A percentile compares a stretch with the other conserved stretches of the same genome.
These are phyloP conservation scores for Artibeus lituratus DNA, from an alignment of 2,797 vertebrate genomes.

Conservation along the genomic window DNA sequence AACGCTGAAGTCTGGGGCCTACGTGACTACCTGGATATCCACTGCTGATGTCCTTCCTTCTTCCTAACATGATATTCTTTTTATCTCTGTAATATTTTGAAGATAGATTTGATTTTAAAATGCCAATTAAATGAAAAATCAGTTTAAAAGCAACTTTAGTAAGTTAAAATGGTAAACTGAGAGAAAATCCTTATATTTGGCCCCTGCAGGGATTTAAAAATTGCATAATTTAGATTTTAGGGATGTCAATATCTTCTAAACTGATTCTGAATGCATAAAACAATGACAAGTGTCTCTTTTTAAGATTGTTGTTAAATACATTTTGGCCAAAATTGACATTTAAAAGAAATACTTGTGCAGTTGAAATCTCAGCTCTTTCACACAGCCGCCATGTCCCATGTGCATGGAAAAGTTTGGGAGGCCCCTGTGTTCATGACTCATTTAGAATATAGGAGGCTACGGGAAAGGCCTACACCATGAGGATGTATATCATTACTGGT, in stretches of 20 bases:
- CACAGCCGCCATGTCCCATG: fast-evolving
- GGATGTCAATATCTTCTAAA: neutral
- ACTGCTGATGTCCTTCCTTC: neutral
- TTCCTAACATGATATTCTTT: neutral
- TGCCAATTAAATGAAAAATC: neutral
- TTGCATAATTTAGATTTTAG: neutral
- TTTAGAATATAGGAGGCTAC: neutral
- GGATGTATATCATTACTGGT: neutral
- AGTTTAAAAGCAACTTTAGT: neutral
- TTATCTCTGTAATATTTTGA: neutral
- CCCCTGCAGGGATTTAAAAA: neutral
- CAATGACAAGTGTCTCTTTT: neutral
- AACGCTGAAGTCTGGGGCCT: neutral
- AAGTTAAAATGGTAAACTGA: neutral
- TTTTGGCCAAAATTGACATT: neutral
- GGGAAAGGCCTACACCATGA: neutral
- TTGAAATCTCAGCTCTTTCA: neutral
- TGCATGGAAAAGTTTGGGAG: neutral
- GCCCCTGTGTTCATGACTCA: neutral
- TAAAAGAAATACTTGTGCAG: neutral
- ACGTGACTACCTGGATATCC: fast-evolving
- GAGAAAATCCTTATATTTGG: neutral
- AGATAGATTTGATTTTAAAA: neutral
- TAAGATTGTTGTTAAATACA: neutral
- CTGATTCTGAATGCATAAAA: neutral